phyloP scores from a whole-genome alignment of 2,888 invertebrate genomes.

The Rhyacophila evoluta region DNA sequence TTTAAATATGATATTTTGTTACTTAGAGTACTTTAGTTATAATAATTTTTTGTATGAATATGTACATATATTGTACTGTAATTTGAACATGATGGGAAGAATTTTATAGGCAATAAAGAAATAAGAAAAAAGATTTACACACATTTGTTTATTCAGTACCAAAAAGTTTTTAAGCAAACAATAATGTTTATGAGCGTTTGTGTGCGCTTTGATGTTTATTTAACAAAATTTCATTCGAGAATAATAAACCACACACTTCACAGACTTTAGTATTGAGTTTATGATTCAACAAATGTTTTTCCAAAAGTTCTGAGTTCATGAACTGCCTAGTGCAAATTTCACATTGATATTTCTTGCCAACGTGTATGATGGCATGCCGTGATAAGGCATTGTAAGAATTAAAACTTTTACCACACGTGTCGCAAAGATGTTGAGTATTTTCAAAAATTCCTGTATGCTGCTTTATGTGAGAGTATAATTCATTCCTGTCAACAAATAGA shows the following conservation, averaged over 20 bases:
- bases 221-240: slow-evolving; percentile 43
- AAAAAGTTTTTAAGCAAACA: too few relatives aligned
- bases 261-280: slow-evolving; percentile 62
- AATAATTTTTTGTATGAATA: too few relatives aligned
- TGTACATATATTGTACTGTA: too few relatives aligned
- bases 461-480: slow-evolving; percentile 72
- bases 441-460: slow-evolving; percentile 61
- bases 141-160: too few relatives aligned
- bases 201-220: slow-evolving; percentile 39
- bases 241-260: slow-evolving; percentile 62
- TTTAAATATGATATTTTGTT: too few relatives aligned
- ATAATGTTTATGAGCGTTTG: too few relatives aligned
- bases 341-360: slow-evolving; percentile 57
- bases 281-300: slow-evolving; percentile 59
- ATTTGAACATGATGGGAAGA: too few relatives aligned
- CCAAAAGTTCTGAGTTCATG: slow-evolving; percentile 56
- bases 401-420: slow-evolving; percentile 65
- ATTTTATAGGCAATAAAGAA: too few relatives aligned
- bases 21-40: too few relatives aligned
- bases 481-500: slow-evolving; percentile 69
- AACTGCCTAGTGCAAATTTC: slow-evolving; percentile 60
- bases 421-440: slow-evolving; percentile 62
- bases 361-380: slow-evolving; percentile 59
- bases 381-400: slow-evolving; percentile 60
- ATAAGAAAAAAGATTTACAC: too few relatives aligned